Evolutionary conservation across 2,797 vertebrate species (phyloP).

Genomic region (Chanos chanos): DNA sequence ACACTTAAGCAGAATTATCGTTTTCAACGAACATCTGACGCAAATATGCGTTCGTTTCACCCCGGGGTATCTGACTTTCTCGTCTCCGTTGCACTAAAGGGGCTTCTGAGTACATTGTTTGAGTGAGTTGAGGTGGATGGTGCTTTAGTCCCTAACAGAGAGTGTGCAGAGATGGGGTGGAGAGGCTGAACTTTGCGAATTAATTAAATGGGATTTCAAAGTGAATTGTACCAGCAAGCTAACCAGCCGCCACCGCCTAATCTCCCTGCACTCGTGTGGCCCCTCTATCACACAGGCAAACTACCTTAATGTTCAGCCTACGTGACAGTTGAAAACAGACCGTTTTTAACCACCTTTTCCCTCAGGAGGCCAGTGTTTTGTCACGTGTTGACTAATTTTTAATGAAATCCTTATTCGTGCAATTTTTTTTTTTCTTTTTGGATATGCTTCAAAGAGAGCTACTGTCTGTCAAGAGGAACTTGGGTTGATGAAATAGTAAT

Average conservation of each 20-base stretch:
- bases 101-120: too few species aligned
- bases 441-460: too few species aligned
- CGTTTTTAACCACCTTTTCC: constrained; percentile 24
- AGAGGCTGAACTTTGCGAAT: constrained; percentile 24
- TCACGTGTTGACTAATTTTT: too few species aligned
- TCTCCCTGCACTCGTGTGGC: constrained; percentile 28
- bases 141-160: too few species aligned
- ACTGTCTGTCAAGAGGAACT: too few species aligned
- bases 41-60: not conserved
- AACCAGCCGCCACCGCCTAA: constrained; percentile 27
- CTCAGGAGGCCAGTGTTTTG: constrained; percentile 6
- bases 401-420: too few species aligned
- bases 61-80: not conserved
- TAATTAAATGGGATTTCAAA: constrained; percentile 44
- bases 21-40: constrained; percentile 8
- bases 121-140: too few species aligned
- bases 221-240: constrained; percentile 25
- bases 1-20: constrained; percentile 8
- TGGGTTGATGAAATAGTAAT: too few species aligned
- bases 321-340: constrained; percentile 10
- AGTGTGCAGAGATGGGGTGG: not conserved
- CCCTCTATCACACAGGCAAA: constrained; percentile 30
- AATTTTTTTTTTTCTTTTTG: too few species aligned
- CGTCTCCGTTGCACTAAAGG: too few species aligned
- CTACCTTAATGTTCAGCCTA: constrained; percentile 25